A percentile compares a stretch with the other conserved stretches of the same genome.
These are phyloP conservation scores for Neoaliturus tenellus DNA, from an alignment of 2,888 invertebrate genomes.

Conservation along the genomic window DNA sequence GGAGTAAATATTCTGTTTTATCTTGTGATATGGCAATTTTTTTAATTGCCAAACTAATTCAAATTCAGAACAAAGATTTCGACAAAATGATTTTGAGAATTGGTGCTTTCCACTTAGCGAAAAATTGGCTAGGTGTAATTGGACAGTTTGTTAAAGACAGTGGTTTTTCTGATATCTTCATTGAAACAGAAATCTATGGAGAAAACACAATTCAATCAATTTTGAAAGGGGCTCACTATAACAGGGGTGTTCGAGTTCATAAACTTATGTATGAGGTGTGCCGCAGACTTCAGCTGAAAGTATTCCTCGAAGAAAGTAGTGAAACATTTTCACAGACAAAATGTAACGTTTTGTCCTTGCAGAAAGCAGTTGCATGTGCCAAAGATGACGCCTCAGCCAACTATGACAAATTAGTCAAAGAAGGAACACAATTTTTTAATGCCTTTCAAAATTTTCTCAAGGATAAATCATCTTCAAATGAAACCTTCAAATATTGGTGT, in stretches of 20 bases:
- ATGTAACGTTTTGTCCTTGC: too few relatives aligned
- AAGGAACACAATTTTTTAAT: not conserved
- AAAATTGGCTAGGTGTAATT: conserved; percentile 24
- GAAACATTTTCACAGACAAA: too few relatives aligned
- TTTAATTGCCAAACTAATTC: conserved; percentile 23
- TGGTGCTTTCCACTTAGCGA: conserved; percentile 31
- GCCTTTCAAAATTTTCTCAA: not conserved
- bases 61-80: not conserved
- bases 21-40: conserved; percentile 37
- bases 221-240: conserved; percentile 1
- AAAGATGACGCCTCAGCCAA: too few relatives aligned
- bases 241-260: not conserved
- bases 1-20: not conserved
- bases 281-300: not conserved
- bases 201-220: not conserved
- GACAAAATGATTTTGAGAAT: not conserved
- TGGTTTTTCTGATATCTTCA: conserved; percentile 24
- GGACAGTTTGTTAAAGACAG: conserved; percentile 16
- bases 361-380: too few relatives aligned
- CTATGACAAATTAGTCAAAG: not conserved
- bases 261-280: conserved; percentile 21
- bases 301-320: not conserved
- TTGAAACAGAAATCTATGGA: conserved; percentile 25
- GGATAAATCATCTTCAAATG: not conserved
- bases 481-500: conserved; percentile 28